A percentile compares a stretch with the other conserved stretches of the same genome.
These are phyloP conservation scores for Dendrolimus kikuchii DNA, from an alignment of 1,140 invertebrate species.

Conservation along the genomic window DNA sequence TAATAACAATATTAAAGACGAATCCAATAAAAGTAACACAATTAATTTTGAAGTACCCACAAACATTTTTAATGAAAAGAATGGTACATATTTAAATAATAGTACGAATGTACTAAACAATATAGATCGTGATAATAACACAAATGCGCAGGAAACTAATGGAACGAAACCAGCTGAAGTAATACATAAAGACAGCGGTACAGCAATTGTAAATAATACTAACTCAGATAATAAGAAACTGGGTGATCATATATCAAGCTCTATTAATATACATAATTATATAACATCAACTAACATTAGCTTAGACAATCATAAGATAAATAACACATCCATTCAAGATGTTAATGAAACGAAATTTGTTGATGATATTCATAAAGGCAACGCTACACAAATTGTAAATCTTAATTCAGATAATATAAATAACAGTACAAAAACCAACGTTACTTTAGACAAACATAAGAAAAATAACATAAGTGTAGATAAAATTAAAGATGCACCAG, in stretches of 20 bases:
- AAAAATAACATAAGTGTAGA: not conserved
- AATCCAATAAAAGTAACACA: not conserved
- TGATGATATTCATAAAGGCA: too few species aligned
- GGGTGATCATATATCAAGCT: too few species aligned
- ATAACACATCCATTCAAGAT: too few species aligned
- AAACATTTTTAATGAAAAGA: too few species aligned
- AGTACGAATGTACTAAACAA: too few species aligned
- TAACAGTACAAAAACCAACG: constrained; percentile 2
- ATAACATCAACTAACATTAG: too few species aligned
- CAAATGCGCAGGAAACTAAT: constrained; percentile 3
- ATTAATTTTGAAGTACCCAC: not conserved
- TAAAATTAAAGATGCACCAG: not conserved
- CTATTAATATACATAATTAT: too few species aligned
- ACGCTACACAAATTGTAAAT: not conserved
- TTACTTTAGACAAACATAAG: not conserved
- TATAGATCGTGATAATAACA: too few species aligned
- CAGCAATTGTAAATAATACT: not conserved
- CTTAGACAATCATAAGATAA: too few species aligned
- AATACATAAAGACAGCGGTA: not conserved
- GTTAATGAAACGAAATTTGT: too few species aligned
- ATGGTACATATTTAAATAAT: too few species aligned
- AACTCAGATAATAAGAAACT: not conserved
- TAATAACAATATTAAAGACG: not conserved
- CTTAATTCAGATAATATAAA: not conserved
- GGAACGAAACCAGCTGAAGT: constrained; percentile 2